These are phyloP conservation scores for Coreoperca whiteheadi DNA, from an alignment of 2,113 vertebrate species.

Conservation along the genomic window DNA sequence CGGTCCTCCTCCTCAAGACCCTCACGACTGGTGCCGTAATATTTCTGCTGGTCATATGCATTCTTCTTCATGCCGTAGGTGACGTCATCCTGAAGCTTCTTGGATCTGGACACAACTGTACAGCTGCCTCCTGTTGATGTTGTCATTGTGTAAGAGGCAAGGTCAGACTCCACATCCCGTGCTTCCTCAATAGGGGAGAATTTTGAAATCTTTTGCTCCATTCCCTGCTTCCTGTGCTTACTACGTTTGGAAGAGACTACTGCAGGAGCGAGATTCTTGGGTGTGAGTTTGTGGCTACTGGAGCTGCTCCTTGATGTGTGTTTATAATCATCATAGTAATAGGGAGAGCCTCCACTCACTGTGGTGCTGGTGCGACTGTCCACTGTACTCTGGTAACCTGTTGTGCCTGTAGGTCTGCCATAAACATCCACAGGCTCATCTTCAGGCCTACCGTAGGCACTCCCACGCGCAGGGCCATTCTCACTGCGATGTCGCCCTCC, in stretches of 20 bases:
- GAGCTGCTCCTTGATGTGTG: conserved; percentile 86
- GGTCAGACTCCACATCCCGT: conserved; percentile 95
- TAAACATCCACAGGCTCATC: conserved; percentile 88
- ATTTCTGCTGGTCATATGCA: conserved; percentile 95
- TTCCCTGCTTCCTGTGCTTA: conserved; percentile 97
- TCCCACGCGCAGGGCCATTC: conserved; percentile 84
- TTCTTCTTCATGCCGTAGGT: conserved; percentile 94
- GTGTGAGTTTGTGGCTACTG: conserved; percentile 89
- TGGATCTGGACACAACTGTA: conserved; percentile 91
- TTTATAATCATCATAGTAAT: conserved; percentile 93
- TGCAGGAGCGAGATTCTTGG: conserved; percentile 94
- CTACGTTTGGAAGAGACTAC: conserved; percentile 95
- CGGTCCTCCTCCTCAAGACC: conserved; percentile 92
- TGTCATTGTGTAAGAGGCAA: conserved; percentile 91
- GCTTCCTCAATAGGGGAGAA: conserved; percentile 99
- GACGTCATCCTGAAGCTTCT: conserved; percentile 92
- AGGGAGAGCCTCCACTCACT: conserved; percentile 82
- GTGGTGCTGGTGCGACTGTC: conserved; percentile 77
- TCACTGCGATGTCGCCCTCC: conserved; percentile 86
- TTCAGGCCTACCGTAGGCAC: conserved; percentile 89
- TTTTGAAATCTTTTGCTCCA: conserved; percentile 99
- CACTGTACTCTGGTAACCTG: conserved; percentile 72
- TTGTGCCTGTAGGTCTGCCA: conserved; percentile 83
- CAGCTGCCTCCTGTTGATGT: conserved; percentile 88
- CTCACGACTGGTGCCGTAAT: conserved; percentile 91